These are phyloP conservation scores for Trissoscelio sp. DNA, from an alignment of 2,888 invertebrate species.

Conservation along the genomic window DNA sequence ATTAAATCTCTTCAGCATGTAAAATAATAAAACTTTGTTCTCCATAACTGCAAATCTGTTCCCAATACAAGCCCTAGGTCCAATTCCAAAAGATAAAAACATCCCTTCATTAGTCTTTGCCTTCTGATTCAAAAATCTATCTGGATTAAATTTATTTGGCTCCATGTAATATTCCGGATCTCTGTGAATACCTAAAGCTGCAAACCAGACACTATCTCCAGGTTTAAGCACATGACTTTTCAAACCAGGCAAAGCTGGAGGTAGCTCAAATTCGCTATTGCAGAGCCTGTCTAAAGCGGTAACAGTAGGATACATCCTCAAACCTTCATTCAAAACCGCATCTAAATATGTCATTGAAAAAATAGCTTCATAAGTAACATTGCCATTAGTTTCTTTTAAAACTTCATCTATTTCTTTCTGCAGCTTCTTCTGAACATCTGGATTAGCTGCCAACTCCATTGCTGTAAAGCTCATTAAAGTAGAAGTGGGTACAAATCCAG, in stretches of 20 bases:
- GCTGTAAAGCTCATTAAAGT: conserved; percentile 12
- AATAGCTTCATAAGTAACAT: conserved; percentile 14
- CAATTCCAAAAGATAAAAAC: conserved; percentile 80
- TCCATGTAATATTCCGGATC: conserved; percentile 79
- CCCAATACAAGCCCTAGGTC: conserved; percentile 81
- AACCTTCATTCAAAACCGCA: conserved; percentile 71
- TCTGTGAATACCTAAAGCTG: conserved; percentile 77
- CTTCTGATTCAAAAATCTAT: conserved; percentile 75
- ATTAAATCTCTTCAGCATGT: neutral
- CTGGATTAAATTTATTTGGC: conserved; percentile 81
- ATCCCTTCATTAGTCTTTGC: conserved; percentile 35
- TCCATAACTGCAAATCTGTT: conserved; percentile 65
- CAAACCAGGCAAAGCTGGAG: conserved; percentile 75
- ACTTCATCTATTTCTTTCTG: conserved; percentile 18
- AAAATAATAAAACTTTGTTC: conserved; percentile 44
- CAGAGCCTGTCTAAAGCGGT: conserved; percentile 84
- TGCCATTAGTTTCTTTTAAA: conserved; percentile 6
- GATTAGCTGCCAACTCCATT: conserved; percentile 17
- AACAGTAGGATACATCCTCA: conserved; percentile 80
- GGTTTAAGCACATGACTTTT: conserved; percentile 72
- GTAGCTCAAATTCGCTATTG: conserved; percentile 83
- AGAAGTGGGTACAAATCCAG: neutral
- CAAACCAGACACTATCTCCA: conserved; percentile 79
- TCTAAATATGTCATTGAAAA: conserved; percentile 11
- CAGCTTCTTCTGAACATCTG: neutral